Base-by-base conservation (phyloP, 1,140 invertebrate genomes). In the Lucilia cuprina region DNA sequence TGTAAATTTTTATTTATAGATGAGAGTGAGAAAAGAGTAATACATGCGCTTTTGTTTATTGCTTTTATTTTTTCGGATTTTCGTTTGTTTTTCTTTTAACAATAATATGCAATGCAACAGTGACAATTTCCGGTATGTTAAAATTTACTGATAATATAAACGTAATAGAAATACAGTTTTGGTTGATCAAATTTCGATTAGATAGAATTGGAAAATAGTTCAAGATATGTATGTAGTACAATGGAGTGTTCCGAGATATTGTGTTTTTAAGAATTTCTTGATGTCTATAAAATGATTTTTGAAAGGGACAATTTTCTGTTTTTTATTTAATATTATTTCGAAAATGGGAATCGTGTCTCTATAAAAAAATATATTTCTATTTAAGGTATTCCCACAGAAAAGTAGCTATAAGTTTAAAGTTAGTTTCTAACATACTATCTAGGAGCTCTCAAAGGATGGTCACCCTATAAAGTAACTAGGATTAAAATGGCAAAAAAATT, bases 121-220 rank as follows among this genome's bases (percentile, higher is more conserved):
- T 80, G 77, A 80, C 77, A 80, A 80, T 49, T 80, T 80, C 77
- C 77, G 77, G 77, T 49, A 80, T 80, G 35, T 80, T 80, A 80
- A 50, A 80, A 10, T 10, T 49, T 49, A 17, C 41, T 80, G 77
- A 80, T 41, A 49, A 50, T 49, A 50, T 21, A 80, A 49, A 19
- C 17, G 41, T 41, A 80, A 50, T 49, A 50, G 49, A 12, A 80
- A 80, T 80, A 5, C 7, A 41, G 5, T 8, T 41, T 41, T 4
- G 41, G 19, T 19, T 80, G 41, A 49, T 19, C 77, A 49, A 17
- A 77, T 41, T 41, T 41, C 5, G 41, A 2, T 30, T 30, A 30
- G 25, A 30, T 30, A 30, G 25, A 30, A 30, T 3, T 41, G 41
- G 41, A 41, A 41, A 8, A 2, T 41, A 0, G 5, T 41, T 8